Base-by-base conservation (phyloP, 2,797 vertebrate genomes). In the Phrynocephalus vlangalii region DNA sequence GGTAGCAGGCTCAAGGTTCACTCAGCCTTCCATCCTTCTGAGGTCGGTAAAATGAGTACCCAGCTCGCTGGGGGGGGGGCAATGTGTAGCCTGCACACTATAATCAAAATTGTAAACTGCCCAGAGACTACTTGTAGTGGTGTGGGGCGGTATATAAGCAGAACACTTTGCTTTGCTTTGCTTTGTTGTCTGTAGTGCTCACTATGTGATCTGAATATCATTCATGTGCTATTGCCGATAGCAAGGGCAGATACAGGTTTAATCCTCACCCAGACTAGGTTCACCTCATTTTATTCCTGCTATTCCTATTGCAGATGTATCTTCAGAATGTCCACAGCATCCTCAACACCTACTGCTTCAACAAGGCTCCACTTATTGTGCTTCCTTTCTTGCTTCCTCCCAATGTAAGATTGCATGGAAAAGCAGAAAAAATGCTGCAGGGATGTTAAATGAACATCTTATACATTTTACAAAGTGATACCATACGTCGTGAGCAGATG, bases 381-480 rank as follows among this genome's bases (percentile, higher is more conserved):
- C 28, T 72, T 72, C 38, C 1, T 0, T 33, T 71, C 91, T 86
- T 80, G 8, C 67, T 84, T 52, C 8, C 0, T 56, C 52, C 56
- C 79, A 38, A 48, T 22, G 1, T 3, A 70, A 73, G n/a, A 44
- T 18, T 56, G 83, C 30, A 38, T n/a, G 33, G 28, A 30, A 67
- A 50, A 22, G 72, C 48, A 70, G 68, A 26, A 33, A 28, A 66
- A 56, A 50, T 73, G 60, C 13, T 79, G 44, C 6, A 75, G 60
- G 38, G 0, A 11, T 44, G 56, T 80, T 73, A 13, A 73, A 1
- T 30, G 85, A 83, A 4, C 16, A 60, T 77, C 33, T 8, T 26
- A 0, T 76, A 75, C 30, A 82, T 85, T 86, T 82, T 89, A 10
- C 8, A 83, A 83, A 44, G 72, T 83, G 79, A 90, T 82, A 8